Conservation (phyloP, 2,888 invertebrate species). For the Spicauda simplicius region DNA sequence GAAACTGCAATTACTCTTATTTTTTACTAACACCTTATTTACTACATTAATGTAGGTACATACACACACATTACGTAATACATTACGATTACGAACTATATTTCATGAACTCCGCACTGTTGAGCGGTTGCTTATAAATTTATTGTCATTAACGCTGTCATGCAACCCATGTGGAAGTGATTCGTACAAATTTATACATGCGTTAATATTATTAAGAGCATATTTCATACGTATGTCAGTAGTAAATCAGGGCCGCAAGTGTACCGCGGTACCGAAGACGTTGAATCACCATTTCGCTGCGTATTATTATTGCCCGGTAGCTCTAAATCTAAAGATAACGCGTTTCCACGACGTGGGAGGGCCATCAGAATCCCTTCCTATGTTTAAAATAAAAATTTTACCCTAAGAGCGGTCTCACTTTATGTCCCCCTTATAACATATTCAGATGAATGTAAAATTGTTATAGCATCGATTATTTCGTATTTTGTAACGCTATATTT, state of each 20-base stretch:
- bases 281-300: conserved; percentile 53
- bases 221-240: conserved; percentile 55
- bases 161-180: conserved; percentile 39
- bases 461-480: conserved; percentile 55
- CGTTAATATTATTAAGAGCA: conserved; percentile 45
- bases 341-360: conserved; percentile 68
- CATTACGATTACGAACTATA: not conserved
- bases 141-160: conserved; percentile 31
- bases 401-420: conserved; percentile 74
- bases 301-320: conserved; percentile 62
- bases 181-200: conserved; percentile 39
- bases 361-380: conserved; percentile 82
- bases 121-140: conserved; percentile 24
- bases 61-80: too few relatives aligned
- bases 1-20: too few relatives aligned
- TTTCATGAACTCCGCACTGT: conserved; percentile 23
- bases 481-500: conserved; percentile 45
- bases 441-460: conserved; percentile 67
- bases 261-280: conserved; percentile 38
- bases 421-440: conserved; percentile 67
- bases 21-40: too few relatives aligned
- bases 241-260: conserved; percentile 55
- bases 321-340: conserved; percentile 79
- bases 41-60: too few relatives aligned
- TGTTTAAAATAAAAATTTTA: conserved; percentile 85